Evolutionary conservation across 2,888 invertebrate genomes (phyloP), one percentile per base, ranked within the genome.

Genomic region (Lithosia quadra): DNA sequence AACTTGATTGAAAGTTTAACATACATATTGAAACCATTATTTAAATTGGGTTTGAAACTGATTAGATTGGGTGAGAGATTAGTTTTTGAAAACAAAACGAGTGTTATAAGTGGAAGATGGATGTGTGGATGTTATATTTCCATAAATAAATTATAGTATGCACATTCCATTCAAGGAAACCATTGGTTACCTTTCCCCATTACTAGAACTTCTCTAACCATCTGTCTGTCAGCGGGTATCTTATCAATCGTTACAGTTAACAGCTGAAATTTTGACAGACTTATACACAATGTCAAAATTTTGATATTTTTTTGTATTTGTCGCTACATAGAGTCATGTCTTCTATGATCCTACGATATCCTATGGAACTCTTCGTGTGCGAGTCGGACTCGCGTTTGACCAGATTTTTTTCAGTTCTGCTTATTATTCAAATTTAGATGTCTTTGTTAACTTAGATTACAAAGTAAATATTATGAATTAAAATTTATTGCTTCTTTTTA

Each of bases 1-100:
- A 60, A 67, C 66, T 58, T 71, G 72, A 80, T 79, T 76, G 72
- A 75, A 65, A 67, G 72, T 76, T 79, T 77, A 72, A 78, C 72
- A 81, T 77, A 74, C 67, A 80, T 69, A 80, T 77, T 75, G 69
- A 61, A 72, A 18, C 21, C 67, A 69, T 78, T 68, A 71, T 62
- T 69, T 61, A 39, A 62, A 66, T 65, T 2, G 22, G 21, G 36
- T 15, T 58, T 36, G 53, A 61, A 56, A 49, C 33, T 59, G 49
- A 72, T 64, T 69, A 65, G 56, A 22, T 49, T 60, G 34, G 59
- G 21, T 8, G 11, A 21, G 34, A 34, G 59, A 60, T 36, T 60
- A 15, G 22, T 34, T 36, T 59, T 13, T 59, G 9, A 49, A 49
- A 36, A 2, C 13, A 56, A 28, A 56, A 56, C 7, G 15, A 24